Evolutionary conservation across 2,113 vertebrate genomes (phyloP).

Genomic region (Psittacula cyanocephala): DNA sequence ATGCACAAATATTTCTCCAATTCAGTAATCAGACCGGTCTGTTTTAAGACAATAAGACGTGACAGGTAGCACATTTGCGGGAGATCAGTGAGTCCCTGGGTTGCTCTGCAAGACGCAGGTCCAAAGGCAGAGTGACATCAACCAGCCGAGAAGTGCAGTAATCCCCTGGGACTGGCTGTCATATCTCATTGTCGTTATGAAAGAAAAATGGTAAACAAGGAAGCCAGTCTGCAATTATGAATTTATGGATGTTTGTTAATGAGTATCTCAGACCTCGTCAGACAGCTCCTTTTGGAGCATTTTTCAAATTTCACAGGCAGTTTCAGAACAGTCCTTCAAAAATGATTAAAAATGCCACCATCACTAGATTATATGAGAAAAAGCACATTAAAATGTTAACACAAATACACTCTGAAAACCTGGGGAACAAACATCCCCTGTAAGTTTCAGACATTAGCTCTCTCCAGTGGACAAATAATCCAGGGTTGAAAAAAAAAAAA

Average conservation of each 20-base stretch:
- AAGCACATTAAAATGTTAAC: not conserved
- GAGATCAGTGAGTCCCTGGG: conserved; percentile 48
- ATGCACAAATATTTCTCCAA: conserved; percentile 26
- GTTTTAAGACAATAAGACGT: conserved; percentile 26
- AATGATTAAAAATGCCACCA: conserved; percentile 32
- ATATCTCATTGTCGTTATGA: conserved; percentile 47
- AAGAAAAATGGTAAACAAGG: conserved; percentile 65
- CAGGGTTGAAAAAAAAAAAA: not conserved
- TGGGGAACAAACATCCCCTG: not conserved
- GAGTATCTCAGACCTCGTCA: conserved; percentile 34
- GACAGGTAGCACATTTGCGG: conserved; percentile 53
- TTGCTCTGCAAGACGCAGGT: conserved; percentile 5
- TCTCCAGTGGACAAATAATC: not conserved
- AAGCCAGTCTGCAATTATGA: conserved; percentile 43
- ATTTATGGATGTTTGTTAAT: conserved; percentile 61
- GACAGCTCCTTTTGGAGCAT: conserved; percentile 21
- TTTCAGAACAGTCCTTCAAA: conserved; percentile 36
- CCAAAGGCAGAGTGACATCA: conserved; percentile 55
- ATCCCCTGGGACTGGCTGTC: conserved; percentile 30
- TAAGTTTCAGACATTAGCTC: not conserved
- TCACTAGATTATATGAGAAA: not conserved
- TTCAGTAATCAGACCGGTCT: conserved; percentile 13
- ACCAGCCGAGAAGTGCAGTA: conserved; percentile 22
- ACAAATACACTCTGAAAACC: not conserved
- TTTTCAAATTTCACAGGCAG: conserved; percentile 38